phyloP scores from a whole-genome alignment of 2,888 invertebrate species.

The Hydropsyche betteni region DNA sequence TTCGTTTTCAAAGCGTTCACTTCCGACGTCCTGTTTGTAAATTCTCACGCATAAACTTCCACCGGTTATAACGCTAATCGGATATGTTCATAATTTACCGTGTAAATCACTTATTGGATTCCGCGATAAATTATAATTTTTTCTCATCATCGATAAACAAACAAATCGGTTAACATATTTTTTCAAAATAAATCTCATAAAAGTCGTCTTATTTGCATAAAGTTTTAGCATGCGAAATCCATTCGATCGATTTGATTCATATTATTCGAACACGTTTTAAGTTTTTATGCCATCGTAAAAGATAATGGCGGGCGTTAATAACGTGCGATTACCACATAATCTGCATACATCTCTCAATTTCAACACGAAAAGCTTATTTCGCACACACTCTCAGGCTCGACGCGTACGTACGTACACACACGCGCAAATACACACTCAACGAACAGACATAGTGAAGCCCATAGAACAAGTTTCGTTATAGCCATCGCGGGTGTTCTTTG shows the following conservation, averaged over 20 bases:
- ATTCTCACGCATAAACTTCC: too few species aligned
- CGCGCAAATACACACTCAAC: not conserved
- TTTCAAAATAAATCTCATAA: too few species aligned
- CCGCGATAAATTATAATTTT: too few species aligned
- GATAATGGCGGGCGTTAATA: slow-evolving; percentile 28
- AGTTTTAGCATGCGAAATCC: slow-evolving; percentile 8
- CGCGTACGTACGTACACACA: not conserved
- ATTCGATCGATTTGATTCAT: slow-evolving; percentile 13
- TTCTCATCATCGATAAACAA: too few species aligned
- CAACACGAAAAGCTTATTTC: not conserved
- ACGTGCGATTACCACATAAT: slow-evolving; percentile 15
- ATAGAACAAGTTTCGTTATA: too few species aligned
- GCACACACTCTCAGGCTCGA: not conserved
- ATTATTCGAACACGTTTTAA: slow-evolving; percentile 13
- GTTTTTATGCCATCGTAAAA: slow-evolving; percentile 23
- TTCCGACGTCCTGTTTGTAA: too few species aligned
- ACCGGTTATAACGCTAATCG: too few species aligned
- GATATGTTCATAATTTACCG: too few species aligned
- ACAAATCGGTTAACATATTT: too few species aligned
- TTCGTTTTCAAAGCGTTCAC: too few species aligned
- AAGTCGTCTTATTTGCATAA: slow-evolving; percentile 13
- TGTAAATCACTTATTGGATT: too few species aligned
- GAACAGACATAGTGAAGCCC: too few species aligned
- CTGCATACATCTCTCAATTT: slow-evolving; percentile 19
- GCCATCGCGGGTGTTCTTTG: slow-evolving; percentile 4